Conservation (phyloP, 2,797 vertebrate genomes). For the Pempheris klunzingeri region DNA sequence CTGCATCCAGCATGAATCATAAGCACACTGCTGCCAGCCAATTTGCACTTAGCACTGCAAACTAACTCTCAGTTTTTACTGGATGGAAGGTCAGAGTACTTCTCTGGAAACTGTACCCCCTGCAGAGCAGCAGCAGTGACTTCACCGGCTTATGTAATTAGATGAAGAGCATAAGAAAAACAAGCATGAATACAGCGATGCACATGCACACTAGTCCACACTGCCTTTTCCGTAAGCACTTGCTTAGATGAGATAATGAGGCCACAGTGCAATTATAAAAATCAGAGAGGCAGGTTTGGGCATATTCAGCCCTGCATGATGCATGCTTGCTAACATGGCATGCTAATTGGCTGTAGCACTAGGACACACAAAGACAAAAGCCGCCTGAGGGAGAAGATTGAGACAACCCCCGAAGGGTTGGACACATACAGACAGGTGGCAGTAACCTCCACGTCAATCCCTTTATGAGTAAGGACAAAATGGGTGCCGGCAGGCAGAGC, state of each 20-base stretch:
- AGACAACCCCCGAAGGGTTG: constrained; percentile 51
- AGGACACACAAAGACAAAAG: constrained; percentile 58
- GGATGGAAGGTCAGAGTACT: constrained; percentile 49
- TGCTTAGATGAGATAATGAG: constrained; percentile 73
- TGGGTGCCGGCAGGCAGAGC: constrained; percentile 69
- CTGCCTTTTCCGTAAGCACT: constrained; percentile 37
- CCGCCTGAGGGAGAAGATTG: constrained; percentile 56
- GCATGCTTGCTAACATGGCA: constrained; percentile 67
- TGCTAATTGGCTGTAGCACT: constrained; percentile 79
- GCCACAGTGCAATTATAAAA: constrained; percentile 78
- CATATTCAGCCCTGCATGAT: constrained; percentile 60
- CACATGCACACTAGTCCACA: constrained; percentile 27
- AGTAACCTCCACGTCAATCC: constrained; percentile 77
- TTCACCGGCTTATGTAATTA: constrained; percentile 60
- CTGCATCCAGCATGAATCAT: constrained; percentile 58
- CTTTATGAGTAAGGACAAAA: constrained; percentile 87
- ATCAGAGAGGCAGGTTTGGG: constrained; percentile 81
- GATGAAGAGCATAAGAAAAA: constrained; percentile 67
- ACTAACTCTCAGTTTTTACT: constrained; percentile 39
- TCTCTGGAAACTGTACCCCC: constrained; percentile 46
- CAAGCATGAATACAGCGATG: constrained; percentile 40
- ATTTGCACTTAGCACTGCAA: constrained; percentile 40
- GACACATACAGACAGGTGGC: constrained; percentile 58
- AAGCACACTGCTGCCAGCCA: constrained; percentile 30
- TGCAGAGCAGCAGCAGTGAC: constrained; percentile 46